These are phyloP conservation scores for Melanostigma gelatinosum DNA, from an alignment of 2,113 vertebrate species.

Conservation along the genomic window DNA sequence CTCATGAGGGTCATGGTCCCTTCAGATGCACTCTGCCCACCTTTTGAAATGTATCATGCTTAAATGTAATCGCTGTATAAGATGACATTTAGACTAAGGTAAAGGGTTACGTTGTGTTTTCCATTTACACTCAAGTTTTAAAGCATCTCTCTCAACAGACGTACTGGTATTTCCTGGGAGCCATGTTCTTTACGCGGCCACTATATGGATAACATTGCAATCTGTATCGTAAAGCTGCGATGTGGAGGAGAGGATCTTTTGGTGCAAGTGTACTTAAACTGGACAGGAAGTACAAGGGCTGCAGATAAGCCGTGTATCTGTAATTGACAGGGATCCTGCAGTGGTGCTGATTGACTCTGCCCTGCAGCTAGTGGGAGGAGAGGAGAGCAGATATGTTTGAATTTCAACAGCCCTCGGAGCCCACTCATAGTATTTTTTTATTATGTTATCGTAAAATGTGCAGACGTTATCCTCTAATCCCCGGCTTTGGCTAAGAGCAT, in stretches of 20 bases:
- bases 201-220: background rate
- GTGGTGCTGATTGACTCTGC: conserved; percentile 19
- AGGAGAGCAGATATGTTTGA: background rate
- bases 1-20: background rate
- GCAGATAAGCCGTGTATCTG: conserved; percentile 24
- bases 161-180: background rate
- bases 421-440: background rate
- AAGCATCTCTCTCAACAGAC: background rate
- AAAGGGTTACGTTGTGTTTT: background rate
- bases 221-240: background rate
- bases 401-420: background rate
- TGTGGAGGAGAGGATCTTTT: background rate
- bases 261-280: background rate
- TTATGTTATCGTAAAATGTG: background rate
- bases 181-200: background rate
- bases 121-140: background rate
- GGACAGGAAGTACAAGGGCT: background rate
- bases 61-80: background rate
- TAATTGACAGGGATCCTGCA: conserved; percentile 15
- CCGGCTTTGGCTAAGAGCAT: background rate
- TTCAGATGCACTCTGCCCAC: background rate
- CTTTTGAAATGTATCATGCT: background rate
- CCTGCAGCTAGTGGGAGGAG: background rate
- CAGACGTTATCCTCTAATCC: background rate
- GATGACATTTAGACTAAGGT: background rate